Evolutionary conservation across 2,888 invertebrate species (phyloP).

Genomic region (Theretra japonica): DNA sequence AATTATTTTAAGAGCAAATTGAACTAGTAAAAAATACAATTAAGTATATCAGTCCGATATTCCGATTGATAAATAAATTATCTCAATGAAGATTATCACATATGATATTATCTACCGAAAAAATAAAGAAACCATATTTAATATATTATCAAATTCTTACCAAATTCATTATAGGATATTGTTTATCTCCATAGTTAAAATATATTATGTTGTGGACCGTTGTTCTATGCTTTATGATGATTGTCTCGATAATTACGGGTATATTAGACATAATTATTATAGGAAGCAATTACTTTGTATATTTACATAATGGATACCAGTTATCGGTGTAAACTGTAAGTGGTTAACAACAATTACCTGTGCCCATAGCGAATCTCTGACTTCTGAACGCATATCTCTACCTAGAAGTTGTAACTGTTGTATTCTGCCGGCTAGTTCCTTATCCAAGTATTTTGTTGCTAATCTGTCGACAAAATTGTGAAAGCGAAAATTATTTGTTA

Average conservation of each 20-base stretch:
- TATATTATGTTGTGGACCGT: no score
- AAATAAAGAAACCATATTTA: no score
- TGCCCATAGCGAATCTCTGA: slow-evolving; percentile 90
- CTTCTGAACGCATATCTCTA: slow-evolving; percentile 91
- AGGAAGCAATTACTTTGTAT: neutral
- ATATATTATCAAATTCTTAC: no score
- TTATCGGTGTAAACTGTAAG: slow-evolving; percentile 22
- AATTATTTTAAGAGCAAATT: no score
- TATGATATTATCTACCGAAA: no score
- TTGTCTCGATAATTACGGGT: neutral
- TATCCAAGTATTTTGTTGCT: slow-evolving; percentile 94
- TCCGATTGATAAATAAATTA: no score
- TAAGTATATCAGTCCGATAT: no score
- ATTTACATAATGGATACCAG: neutral
- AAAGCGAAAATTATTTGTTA: neutral
- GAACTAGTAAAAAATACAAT: no score
- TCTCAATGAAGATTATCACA: no score
- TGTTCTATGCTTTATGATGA: no score
- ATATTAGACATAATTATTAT: neutral
- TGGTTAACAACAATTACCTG: slow-evolving; percentile 85
- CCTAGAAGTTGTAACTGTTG: slow-evolving; percentile 93
- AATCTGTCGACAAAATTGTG: slow-evolving; percentile 74
- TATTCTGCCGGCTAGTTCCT: slow-evolving; percentile 92
- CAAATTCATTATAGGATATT: no score
- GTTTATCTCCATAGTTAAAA: no score